phyloP scores from a whole-genome alignment of 35 echinoderm and acorn worm genomes.

The Stichopus chloronotus region DNA sequence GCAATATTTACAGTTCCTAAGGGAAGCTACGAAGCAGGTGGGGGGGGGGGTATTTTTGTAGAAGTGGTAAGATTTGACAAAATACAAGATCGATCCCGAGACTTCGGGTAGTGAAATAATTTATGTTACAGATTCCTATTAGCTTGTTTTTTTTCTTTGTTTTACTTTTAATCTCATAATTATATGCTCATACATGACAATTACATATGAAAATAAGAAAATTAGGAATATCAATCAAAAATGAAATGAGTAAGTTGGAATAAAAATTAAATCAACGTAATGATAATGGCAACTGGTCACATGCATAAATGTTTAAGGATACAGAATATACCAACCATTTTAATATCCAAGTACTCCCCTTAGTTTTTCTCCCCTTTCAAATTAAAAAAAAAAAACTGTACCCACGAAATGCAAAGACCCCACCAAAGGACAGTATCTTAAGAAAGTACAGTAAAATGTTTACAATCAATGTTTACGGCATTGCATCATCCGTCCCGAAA shows the following conservation, averaged over 20 bases:
- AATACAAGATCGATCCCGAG: too few species aligned
- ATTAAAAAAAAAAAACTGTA: background rate
- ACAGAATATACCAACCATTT: background rate
- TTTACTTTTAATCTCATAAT: background rate
- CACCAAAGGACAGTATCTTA: background rate
- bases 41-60: too few species aligned
- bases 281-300: constrained; percentile 10
- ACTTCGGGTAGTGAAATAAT: background rate
- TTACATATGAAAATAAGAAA: constrained; percentile 56
- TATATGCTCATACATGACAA: constrained; percentile 50
- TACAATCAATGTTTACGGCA: background rate
- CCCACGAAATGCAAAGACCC: background rate
- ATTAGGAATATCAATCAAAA: constrained; percentile 16
- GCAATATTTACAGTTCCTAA: too few species aligned
- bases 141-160: background rate
- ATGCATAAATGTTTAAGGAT: constrained; percentile 35
- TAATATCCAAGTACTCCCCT: background rate
- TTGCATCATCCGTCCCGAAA: too few species aligned
- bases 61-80: too few species aligned
- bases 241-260: constrained; percentile 21
- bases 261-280: background rate
- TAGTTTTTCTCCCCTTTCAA: background rate
- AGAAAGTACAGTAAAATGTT: background rate
- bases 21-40: too few species aligned
- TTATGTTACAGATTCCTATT: constrained; percentile 1